A percentile compares a stretch with the other conserved stretches of the same genome.
Evolutionary conservation across 2,113 vertebrate species (phyloP).

Genomic region (Dasyprocta punctata): DNA sequence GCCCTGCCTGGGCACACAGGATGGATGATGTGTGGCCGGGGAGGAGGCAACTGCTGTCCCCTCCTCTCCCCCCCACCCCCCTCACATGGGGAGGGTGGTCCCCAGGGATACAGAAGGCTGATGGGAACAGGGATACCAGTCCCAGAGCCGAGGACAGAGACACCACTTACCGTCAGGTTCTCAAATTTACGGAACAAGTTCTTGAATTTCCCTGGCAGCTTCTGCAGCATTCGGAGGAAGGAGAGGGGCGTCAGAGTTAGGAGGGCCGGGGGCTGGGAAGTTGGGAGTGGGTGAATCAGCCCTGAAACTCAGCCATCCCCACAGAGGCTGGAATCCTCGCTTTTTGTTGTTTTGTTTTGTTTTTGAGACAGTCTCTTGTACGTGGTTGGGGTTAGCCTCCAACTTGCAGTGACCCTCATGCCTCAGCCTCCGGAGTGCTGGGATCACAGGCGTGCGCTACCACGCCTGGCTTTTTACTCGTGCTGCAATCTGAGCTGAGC

Average conservation of each 20-base stretch:
- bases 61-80: background rate
- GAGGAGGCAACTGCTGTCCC: too few species aligned
- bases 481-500: background rate
- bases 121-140: background rate
- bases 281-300: background rate
- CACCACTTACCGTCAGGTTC: slow-evolving; percentile 91
- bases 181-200: slow-evolving; percentile 98
- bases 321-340: background rate
- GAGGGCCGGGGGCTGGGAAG: background rate
- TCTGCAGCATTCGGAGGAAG: slow-evolving; percentile 85
- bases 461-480: background rate
- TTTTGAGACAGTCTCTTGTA: background rate
- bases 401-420: background rate
- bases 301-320: background rate
- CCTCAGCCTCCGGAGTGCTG: background rate
- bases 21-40: background rate
- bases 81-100: background rate
- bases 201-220: slow-evolving; percentile 97
- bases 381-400: background rate
- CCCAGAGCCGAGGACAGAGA: background rate
- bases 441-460: background rate
- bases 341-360: background rate
- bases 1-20: background rate
- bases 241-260: background rate
- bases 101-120: background rate